Evolutionary conservation across 2,113 vertebrate species (phyloP).

Genomic region (Heterotis niloticus): DNA sequence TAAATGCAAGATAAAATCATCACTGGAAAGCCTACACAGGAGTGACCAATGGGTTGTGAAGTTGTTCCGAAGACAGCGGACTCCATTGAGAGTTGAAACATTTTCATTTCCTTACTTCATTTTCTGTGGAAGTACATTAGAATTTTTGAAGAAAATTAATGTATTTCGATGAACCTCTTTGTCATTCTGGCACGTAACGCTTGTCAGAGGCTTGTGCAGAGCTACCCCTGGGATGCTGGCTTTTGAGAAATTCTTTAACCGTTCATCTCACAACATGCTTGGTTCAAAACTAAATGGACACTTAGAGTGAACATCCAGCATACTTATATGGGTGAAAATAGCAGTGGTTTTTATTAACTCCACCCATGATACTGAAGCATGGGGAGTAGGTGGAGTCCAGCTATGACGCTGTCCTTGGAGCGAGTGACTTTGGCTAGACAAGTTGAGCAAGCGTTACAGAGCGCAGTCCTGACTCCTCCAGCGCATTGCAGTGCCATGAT

Average conservation of each 20-base stretch:
- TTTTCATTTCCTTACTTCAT: not conserved
- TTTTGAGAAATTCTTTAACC: no score
- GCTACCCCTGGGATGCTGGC: not conserved
- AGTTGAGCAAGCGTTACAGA: not conserved
- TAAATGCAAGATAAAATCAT: no score
- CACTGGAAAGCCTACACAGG: no score
- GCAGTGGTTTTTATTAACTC: constrained; percentile 3
- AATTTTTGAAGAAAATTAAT: not conserved
- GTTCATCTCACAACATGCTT: not conserved
- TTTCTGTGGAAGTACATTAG: not conserved
- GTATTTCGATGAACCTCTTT: not conserved
- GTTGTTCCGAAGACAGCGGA: no score
- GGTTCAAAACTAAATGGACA: not conserved
- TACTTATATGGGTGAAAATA: no score
- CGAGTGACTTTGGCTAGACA: no score
- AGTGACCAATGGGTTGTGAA: no score
- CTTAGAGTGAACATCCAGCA: no score
- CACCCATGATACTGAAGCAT: not conserved
- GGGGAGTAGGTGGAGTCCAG: not conserved
- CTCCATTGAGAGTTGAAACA: not conserved
- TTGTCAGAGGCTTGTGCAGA: not conserved
- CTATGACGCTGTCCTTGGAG: no score
- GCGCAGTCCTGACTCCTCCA: no score
- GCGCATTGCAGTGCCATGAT: no score
- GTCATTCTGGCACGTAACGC: not conserved